phyloP scores from a whole-genome alignment of 1,140 invertebrate species.

The Chironomus tepperi region DNA sequence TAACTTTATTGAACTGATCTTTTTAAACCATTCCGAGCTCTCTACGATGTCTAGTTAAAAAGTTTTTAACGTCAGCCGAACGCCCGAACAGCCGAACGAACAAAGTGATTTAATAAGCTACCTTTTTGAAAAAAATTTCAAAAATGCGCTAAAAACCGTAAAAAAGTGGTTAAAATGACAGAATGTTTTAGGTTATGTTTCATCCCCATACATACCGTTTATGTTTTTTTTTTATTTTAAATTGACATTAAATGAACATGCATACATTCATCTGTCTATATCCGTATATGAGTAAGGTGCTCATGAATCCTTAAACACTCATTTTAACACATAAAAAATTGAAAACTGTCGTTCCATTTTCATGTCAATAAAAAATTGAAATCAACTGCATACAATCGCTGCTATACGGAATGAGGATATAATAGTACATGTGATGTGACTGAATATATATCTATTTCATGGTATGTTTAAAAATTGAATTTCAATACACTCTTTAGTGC shows the following conservation, averaged over 20 bases:
- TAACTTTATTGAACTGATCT: too few relatives aligned
- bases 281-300: not conserved
- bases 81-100: too few relatives aligned
- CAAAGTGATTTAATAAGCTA: too few relatives aligned
- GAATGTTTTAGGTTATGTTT: not conserved
- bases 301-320: slow-evolving; percentile 1
- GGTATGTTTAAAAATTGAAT: slow-evolving; percentile 14
- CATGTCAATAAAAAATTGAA: slow-evolving; percentile 9
- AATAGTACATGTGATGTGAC: not conserved
- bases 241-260: not conserved
- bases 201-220: too few relatives aligned
- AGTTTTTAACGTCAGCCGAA: too few relatives aligned
- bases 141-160: too few relatives aligned
- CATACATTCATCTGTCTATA: not conserved
- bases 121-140: too few relatives aligned
- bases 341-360: slow-evolving; percentile 12
- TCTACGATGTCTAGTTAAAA: too few relatives aligned
- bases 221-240: not conserved
- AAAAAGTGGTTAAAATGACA: not conserved
- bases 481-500: not conserved
- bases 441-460: not conserved
- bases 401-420: not conserved
- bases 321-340: slow-evolving; percentile 15
- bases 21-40: too few relatives aligned
- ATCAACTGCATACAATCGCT: not conserved